phyloP scores from a whole-genome alignment of 2,888 invertebrate species.

The Polia nebulosa region DNA sequence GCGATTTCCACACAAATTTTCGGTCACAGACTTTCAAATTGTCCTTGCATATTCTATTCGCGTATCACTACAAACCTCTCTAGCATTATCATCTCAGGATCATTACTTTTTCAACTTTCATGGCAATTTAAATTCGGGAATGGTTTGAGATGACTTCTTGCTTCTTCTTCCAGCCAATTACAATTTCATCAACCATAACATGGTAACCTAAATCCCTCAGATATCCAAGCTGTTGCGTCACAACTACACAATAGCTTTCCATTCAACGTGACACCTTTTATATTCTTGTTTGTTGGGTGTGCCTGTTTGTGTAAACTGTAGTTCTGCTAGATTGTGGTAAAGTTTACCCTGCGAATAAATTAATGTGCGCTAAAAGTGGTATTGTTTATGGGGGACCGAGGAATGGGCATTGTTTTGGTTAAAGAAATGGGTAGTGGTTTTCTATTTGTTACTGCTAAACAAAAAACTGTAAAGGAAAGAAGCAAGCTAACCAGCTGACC shows the following conservation, averaged over 20 bases:
- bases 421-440: neutral
- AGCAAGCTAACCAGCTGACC: neutral
- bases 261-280: conserved; percentile 67
- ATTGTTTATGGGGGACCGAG: conserved; percentile 50
- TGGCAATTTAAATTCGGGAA: neutral
- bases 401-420: conserved; percentile 22
- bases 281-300: conserved; percentile 65
- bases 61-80: neutral
- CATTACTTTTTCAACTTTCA: neutral
- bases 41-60: neutral
- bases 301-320: conserved; percentile 62
- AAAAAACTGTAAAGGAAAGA: neutral
- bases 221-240: conserved; percentile 63
- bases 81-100: neutral
- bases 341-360: conserved; percentile 60
- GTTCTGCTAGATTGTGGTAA: conserved; percentile 62
- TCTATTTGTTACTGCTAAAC: neutral
- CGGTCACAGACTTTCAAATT: neutral
- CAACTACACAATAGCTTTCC: conserved; percentile 62
- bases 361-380: conserved; percentile 58
- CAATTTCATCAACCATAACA: conserved; percentile 58
- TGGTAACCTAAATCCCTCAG: conserved; percentile 64
- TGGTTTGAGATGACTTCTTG: neutral
- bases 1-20: neutral
- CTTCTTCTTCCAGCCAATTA: conserved; percentile 52